Conservation (phyloP, 2,113 vertebrate genomes). For the Eptesicus fuscus region DNA sequence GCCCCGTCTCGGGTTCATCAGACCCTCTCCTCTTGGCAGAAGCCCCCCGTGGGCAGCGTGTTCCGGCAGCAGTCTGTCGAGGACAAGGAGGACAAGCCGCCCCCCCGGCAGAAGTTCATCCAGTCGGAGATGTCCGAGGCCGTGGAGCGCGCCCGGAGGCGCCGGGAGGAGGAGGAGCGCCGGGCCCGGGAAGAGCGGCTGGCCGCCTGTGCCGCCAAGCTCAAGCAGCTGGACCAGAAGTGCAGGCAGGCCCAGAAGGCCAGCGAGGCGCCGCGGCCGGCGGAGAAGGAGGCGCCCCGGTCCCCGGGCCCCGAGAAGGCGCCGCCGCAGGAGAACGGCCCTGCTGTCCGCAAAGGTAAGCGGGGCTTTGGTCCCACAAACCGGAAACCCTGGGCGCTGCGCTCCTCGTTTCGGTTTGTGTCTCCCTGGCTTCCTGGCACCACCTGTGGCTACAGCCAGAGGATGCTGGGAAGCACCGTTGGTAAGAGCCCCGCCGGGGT, state of each 20-base stretch:
- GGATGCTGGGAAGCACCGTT: rapidly evolving
- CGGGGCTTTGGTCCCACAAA: rapidly evolving
- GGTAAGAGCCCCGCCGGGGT: rapidly evolving
- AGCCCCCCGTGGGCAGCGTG: constrained; percentile 56
- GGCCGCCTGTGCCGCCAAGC: constrained; percentile 95
- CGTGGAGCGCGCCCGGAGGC: constrained; percentile 91
- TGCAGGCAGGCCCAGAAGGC: constrained; percentile 86
- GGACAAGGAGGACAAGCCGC: constrained; percentile 92
- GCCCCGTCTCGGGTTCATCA: neutral
- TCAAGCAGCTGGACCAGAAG: constrained; percentile 97
- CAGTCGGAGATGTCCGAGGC: constrained; percentile 95
- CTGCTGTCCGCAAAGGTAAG: constrained; percentile 86
- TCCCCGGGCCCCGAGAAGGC: constrained; percentile 84
- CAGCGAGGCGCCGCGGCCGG: constrained; percentile 83
- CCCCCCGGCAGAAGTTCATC: constrained; percentile 90
- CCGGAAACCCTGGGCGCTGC: rapidly evolving
- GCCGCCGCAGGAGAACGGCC: constrained; percentile 83
- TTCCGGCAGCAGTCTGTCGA: constrained; percentile 83
- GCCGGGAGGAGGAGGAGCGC: constrained; percentile 95
- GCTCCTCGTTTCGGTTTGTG: rapidly evolving
- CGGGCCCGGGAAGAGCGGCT: constrained; percentile 93
- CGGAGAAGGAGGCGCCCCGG: constrained; percentile 78
- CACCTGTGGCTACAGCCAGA: rapidly evolving
- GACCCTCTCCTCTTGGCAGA: constrained; percentile 76
- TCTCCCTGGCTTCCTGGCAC: neutral